Percentiles rank a stretch among this genome's conserved stretches.
Evolutionary conservation across 2,888 invertebrate species (phyloP).

Genomic region (Ennomos fuscantarius): DNA sequence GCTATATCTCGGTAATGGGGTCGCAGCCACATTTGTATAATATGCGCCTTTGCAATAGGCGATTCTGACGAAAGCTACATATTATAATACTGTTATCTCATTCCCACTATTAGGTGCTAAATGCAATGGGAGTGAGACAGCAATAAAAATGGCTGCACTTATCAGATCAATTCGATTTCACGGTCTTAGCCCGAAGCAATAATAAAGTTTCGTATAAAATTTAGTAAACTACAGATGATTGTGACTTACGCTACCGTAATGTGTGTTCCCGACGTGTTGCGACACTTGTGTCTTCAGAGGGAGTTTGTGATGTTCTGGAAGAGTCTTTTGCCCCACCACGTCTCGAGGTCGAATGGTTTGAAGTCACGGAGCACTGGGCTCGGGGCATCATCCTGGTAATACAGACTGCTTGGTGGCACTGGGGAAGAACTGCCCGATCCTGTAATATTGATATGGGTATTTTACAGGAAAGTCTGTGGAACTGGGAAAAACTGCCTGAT

Average conservation of each 20-base stretch:
- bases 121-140: no score
- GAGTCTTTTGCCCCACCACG: constrained; percentile 95
- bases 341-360: constrained; percentile 95
- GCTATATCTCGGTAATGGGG: no score
- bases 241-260: constrained; percentile 77
- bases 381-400: constrained; percentile 90
- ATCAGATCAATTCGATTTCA: no score
- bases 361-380: constrained; percentile 90
- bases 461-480: no score
- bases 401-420: constrained; percentile 81
- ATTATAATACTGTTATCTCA: no score
- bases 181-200: no score
- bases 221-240: constrained; percentile 83
- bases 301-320: constrained; percentile 95
- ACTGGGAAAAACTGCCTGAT: no score
- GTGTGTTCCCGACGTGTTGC: constrained; percentile 49
- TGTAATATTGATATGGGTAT: constrained; percentile 42
- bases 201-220: constrained; percentile 48
- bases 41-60: no score
- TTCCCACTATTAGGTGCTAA: no score
- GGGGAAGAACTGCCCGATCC: constrained; percentile 75
- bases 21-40: no score
- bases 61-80: no score
- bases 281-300: constrained; percentile 69
- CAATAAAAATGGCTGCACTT: no score